Evolutionary conservation across 2,797 vertebrate genomes (phyloP), one percentile per base, ranked within the genome.

Genomic region (Xerus rutilus): DNA sequence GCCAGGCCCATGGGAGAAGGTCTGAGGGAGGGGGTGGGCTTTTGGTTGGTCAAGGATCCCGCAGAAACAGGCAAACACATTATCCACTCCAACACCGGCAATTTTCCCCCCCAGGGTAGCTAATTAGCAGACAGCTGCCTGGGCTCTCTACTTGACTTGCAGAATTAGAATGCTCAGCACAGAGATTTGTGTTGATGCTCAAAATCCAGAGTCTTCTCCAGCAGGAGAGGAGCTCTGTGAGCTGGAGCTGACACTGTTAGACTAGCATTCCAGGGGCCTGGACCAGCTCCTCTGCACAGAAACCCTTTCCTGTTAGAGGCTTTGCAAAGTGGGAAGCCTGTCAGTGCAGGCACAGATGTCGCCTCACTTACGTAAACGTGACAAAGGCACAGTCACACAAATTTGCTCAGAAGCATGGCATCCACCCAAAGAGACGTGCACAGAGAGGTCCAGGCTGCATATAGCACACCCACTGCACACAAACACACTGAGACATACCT

Each of bases 81-180:
- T 97, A 97, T 97, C 96, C 96, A 97, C 97, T 97, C 95, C 93
- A 97, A 79, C 76, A 62, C n/a, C 76, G 93, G 94, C 96, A 94
- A 95, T 94, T 89, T 92, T 79, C 28, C 39, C 74, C 86, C 82
- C 89, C 90, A 86, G 97, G 92, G 84, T 77, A 59, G 84, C 39
- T 97, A 97, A 97, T 97, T 97, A 97, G 94, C 95, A 93, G 89
- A 57, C 78, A 65, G 93, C 94, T 93, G 89, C 91, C 82, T 1
- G 8, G 83, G 95, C 91, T 96, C 70, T 95, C 78, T 82, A 96
- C 95, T 96, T 89, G 93, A 96, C 79, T 97, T 91, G 82, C 86
- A 78, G 92, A 96, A 96, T 97, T 97, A 97, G 91, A 95, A 96
- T 96, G 82, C 93, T 96, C 69, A 79, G 96, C 93, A 95, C 86